Conservation (phyloP, 2,797 vertebrate genomes). For the Danionella dracula region DNA sequence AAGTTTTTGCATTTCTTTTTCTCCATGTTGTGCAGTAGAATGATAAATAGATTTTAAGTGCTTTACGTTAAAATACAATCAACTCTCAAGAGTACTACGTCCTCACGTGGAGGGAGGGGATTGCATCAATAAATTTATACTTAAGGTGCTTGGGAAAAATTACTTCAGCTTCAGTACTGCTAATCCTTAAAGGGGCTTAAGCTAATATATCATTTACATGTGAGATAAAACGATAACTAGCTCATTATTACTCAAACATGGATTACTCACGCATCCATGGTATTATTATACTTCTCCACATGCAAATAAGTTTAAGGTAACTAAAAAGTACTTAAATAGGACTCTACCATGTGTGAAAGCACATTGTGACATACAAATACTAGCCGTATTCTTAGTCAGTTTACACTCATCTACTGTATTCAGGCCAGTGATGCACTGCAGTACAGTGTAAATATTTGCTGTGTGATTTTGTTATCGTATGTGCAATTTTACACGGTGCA, state of each 20-base stretch:
- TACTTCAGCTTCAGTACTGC: slow-evolving; percentile 7
- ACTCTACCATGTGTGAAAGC: background rate
- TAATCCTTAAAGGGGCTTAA: background rate
- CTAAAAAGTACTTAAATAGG: background rate
- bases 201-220: slow-evolving; percentile 9
- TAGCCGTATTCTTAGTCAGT: slow-evolving; percentile 4
- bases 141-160: slow-evolving; percentile 42
- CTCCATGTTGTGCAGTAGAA: slow-evolving; percentile 33
- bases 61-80: slow-evolving; percentile 71
- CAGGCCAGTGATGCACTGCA: slow-evolving; percentile 17
- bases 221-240: slow-evolving; percentile 2
- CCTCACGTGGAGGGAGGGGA: background rate
- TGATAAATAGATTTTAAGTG: slow-evolving; percentile 70
- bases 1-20: background rate
- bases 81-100: slow-evolving; percentile 55
- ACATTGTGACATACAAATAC: slow-evolving; percentile 31
- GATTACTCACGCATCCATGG: background rate
- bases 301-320: background rate
- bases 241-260: background rate
- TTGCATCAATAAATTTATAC: slow-evolving; percentile 52
- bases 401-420: slow-evolving; percentile 2
- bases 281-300: background rate
- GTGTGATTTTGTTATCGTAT: background rate
- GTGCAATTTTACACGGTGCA: slow-evolving; percentile 21
- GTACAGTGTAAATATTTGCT: slow-evolving; percentile 3